These are phyloP conservation scores for Corythoichthys haematopterus DNA, from an alignment of 2,113 vertebrate species.

Conservation along the genomic window DNA sequence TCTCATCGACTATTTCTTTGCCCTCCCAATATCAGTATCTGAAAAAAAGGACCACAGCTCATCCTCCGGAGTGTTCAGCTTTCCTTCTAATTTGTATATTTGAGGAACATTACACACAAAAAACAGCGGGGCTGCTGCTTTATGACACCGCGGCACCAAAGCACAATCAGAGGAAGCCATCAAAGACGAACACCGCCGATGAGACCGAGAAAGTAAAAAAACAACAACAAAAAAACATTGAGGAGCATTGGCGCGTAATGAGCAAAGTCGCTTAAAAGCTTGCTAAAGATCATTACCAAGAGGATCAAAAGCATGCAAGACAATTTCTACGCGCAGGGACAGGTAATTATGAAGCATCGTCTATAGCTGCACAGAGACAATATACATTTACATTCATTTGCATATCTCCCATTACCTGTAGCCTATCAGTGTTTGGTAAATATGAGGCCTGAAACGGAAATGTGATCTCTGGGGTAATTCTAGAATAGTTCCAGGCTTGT, in stretches of 20 bases:
- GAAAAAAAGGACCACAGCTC: conserved; percentile 63
- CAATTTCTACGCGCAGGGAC: conserved; percentile 19
- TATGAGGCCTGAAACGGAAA: conserved; percentile 18
- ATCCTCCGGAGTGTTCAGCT: conserved; percentile 38
- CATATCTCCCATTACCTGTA: conserved; percentile 19
- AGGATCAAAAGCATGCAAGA: conserved; percentile 41
- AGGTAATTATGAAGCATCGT: conserved; percentile 37
- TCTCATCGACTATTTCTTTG: conserved; percentile 59
- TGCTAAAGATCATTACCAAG: conserved; percentile 38
- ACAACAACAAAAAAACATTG: conserved; percentile 34
- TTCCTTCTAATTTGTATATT: conserved; percentile 43
- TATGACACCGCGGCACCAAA: conserved; percentile 38
- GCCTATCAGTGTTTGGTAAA: conserved; percentile 2
- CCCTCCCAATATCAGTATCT: conserved; percentile 57
- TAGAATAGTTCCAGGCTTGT: background rate
- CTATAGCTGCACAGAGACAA: conserved; percentile 10
- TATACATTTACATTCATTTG: conserved; percentile 29
- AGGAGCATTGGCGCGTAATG: conserved; percentile 41
- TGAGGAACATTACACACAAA: conserved; percentile 21
- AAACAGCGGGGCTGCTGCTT: conserved; percentile 20
- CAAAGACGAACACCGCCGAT: conserved; percentile 33
- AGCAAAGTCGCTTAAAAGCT: conserved; percentile 38
- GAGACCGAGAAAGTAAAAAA: conserved; percentile 27
- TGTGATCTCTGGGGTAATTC: conserved; percentile 14
- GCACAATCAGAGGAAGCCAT: conserved; percentile 33